Percentiles rank a stretch among this genome's conserved stretches.
Evolutionary conservation across 30 jellyfish, hydroid and myxozoan genomes (phyloP).

Genomic region (Morbakka virulenta): DNA sequence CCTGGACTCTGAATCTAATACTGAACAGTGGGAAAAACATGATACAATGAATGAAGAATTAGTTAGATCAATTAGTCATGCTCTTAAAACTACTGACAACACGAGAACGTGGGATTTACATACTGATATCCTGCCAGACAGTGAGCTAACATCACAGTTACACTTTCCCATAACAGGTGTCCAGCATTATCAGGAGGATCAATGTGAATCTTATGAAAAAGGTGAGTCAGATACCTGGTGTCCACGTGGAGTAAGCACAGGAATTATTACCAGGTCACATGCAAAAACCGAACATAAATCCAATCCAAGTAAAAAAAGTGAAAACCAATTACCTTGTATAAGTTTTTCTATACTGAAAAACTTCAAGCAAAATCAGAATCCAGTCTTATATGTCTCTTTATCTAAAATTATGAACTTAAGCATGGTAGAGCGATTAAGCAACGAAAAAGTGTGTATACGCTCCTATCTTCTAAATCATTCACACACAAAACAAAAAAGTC

Average conservation of each 20-base stretch:
- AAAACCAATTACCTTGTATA: background rate
- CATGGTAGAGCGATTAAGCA: background rate
- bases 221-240: background rate
- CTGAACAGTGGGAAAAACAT: no score
- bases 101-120: no score
- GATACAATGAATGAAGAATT: no score
- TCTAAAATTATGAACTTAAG: constrained; percentile 43
- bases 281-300: background rate
- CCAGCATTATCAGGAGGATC: no score
- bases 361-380: constrained; percentile 51
- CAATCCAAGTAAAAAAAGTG: background rate
- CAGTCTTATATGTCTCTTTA: constrained; percentile 46
- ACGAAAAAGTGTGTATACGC: constrained; percentile 12
- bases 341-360: constrained; percentile 45
- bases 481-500: constrained; percentile 36
- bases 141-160: no score
- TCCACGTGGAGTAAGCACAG: background rate
- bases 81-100: no score
- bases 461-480: constrained; percentile 36
- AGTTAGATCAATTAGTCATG: no score
- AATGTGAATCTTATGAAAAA: no score
- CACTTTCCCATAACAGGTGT: no score
- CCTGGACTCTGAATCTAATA: no score
- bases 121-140: no score
- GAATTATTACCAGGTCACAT: background rate